Conservation (phyloP, 2,113 vertebrate genomes). For the Chionodraco myersi region DNA sequence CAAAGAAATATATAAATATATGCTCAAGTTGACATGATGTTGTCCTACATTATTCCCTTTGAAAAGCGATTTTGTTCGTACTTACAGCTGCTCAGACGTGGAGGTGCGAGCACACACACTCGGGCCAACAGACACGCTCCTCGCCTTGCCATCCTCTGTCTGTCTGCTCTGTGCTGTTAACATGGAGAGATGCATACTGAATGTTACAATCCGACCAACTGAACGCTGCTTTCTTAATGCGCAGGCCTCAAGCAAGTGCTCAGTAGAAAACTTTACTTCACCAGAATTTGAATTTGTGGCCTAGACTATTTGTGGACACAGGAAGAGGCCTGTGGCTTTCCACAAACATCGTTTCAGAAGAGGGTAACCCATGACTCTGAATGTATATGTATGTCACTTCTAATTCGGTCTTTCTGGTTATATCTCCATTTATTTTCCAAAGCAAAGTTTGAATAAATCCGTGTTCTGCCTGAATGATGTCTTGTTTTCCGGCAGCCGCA, state of each 20-base stretch:
- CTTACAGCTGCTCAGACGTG: slow-evolving; percentile 67
- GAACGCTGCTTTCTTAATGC: slow-evolving; percentile 27
- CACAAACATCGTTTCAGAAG: neutral
- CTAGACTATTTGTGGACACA: slow-evolving; percentile 6
- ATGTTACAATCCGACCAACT: slow-evolving; percentile 37
- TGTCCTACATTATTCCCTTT: slow-evolving; percentile 84
- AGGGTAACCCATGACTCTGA: slow-evolving; percentile 9
- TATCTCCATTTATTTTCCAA: slow-evolving; percentile 7
- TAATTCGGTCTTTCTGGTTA: neutral
- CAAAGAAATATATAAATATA: slow-evolving; percentile 79
- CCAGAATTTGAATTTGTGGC: slow-evolving; percentile 29
- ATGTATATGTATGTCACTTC: neutral
- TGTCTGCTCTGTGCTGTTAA: slow-evolving; percentile 47
- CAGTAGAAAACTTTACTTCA: slow-evolving; percentile 31
- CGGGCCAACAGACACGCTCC: slow-evolving; percentile 65
- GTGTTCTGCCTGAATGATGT: slow-evolving; percentile 9
- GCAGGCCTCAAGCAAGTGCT: slow-evolving; percentile 23
- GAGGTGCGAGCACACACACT: slow-evolving; percentile 51
- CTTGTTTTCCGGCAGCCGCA: slow-evolving; percentile 31
- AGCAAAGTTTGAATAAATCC: slow-evolving; percentile 2
- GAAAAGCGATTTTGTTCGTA: slow-evolving; percentile 82
- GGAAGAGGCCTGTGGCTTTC: slow-evolving; percentile 7
- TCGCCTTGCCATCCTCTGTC: slow-evolving; percentile 54
- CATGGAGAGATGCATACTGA: slow-evolving; percentile 40
- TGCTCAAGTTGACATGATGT: slow-evolving; percentile 78